Conservation (phyloP, 2,888 invertebrate genomes). For the Drosophila mimica region DNA sequence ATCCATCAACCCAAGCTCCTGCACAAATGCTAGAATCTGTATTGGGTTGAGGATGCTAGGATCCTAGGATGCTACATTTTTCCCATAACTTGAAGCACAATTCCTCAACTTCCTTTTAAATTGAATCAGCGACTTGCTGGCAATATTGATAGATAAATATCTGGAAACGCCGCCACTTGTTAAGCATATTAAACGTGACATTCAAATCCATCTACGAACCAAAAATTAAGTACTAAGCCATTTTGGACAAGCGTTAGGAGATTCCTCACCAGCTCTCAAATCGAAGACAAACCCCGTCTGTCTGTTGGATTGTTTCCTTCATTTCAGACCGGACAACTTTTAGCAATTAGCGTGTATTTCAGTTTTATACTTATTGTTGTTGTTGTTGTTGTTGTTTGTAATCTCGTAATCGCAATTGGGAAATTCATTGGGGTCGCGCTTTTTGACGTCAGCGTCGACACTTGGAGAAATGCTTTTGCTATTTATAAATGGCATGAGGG, state of each 20-base stretch:
- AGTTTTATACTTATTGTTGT: background rate
- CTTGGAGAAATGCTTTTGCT: constrained; percentile 27
- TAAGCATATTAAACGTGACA: constrained; percentile 3
- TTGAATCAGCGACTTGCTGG: too few species aligned
- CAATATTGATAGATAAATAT: background rate
- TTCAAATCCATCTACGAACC: background rate
- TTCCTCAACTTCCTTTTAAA: too few species aligned
- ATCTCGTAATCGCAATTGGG: constrained; percentile 31
- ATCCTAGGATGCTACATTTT: too few species aligned
- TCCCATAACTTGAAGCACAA: too few species aligned
- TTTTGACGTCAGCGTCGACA: constrained; percentile 37
- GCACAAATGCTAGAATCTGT: too few species aligned
- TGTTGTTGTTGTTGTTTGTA: background rate
- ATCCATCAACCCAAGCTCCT: too few species aligned
- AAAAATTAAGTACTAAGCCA: background rate
- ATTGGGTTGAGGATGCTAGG: too few species aligned
- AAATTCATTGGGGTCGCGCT: constrained; percentile 29
- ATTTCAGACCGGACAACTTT: constrained; percentile 7
- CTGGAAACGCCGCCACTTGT: background rate
- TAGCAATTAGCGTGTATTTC: constrained; percentile 26
- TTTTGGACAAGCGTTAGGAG: background rate
- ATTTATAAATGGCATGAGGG: constrained; percentile 46
- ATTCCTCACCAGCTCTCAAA: background rate
- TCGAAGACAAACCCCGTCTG: background rate
- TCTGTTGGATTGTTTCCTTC: constrained; percentile 2